These are phyloP conservation scores for Galerucella nymphaeae DNA, from an alignment of 2,888 invertebrate species.

Conservation along the genomic window DNA sequence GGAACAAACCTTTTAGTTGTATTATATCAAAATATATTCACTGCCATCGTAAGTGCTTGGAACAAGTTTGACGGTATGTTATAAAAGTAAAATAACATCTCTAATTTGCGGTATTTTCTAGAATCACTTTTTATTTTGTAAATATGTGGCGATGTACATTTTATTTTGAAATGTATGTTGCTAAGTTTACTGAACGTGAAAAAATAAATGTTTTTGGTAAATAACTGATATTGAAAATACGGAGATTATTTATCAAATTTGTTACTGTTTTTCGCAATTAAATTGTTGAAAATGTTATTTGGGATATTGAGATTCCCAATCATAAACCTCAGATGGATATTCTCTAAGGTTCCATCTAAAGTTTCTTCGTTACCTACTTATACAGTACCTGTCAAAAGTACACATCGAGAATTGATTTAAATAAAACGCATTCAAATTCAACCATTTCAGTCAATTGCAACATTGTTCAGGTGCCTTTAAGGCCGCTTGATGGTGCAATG, in stretches of 20 bases:
- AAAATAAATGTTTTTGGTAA: slow-evolving; percentile 26
- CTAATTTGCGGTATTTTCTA: slow-evolving; percentile 7
- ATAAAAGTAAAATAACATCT: slow-evolving; percentile 24
- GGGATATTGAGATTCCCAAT: too few relatives aligned
- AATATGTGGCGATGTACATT: slow-evolving; percentile 2
- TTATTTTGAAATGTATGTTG: slow-evolving; percentile 13
- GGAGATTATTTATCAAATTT: neutral
- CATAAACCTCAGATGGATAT: too few relatives aligned
- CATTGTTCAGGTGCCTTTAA: too few relatives aligned
- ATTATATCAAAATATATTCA: slow-evolving; percentile 41
- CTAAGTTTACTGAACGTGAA: neutral
- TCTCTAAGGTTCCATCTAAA: too few relatives aligned
- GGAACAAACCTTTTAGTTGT: slow-evolving; percentile 28
- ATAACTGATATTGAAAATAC: neutral
- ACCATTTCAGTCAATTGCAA: neutral
- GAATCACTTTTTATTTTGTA: slow-evolving; percentile 4
- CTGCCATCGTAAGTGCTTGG: slow-evolving; percentile 46
- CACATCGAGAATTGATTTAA: too few relatives aligned
- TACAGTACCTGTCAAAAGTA: too few relatives aligned
- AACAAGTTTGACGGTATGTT: slow-evolving; percentile 44
- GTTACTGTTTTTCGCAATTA: too few relatives aligned
- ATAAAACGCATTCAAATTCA: too few relatives aligned
- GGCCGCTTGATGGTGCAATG: too few relatives aligned
- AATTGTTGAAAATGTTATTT: too few relatives aligned
- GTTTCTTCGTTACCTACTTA: too few relatives aligned